Percentiles rank a stretch among this genome's conserved stretches.
Conservation (phyloP, 2,113 vertebrate species). For the Etia nguti region DNA sequence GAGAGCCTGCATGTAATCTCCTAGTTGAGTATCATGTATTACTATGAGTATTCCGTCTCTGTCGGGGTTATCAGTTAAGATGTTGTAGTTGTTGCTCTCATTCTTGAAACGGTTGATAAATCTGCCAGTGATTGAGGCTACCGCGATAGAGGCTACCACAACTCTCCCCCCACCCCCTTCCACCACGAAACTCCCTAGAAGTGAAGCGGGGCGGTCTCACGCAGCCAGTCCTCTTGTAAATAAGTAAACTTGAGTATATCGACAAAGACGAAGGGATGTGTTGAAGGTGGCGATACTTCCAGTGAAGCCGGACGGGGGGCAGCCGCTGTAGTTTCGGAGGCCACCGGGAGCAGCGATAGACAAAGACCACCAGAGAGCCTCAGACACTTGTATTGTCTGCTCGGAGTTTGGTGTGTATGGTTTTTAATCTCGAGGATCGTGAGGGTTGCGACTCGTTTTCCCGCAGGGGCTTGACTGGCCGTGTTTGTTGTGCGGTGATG, state of each 20-base stretch:
- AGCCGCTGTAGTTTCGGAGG: constrained; percentile 20
- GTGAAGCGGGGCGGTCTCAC: neutral
- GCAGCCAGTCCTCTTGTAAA: neutral
- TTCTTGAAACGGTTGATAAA: neutral
- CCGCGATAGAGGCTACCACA: constrained; percentile 23
- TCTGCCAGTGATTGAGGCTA: constrained; percentile 27
- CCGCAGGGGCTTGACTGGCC: neutral
- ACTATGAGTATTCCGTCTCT: neutral
- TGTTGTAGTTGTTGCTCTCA: neutral
- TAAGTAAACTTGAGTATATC: neutral
- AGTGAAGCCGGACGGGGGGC: constrained; percentile 8
- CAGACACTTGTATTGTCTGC: constrained; percentile 44
- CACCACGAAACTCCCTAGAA: neutral
- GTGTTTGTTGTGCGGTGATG: neutral
- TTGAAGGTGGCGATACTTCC: neutral
- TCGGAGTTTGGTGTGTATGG: neutral
- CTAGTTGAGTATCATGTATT: neutral
- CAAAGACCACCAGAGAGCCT: constrained; percentile 59
- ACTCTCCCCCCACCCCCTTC: neutral
- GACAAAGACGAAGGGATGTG: neutral
- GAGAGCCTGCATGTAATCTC: neutral
- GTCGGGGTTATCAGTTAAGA: neutral
- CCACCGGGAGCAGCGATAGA: constrained; percentile 24
- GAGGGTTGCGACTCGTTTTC: too few species aligned
- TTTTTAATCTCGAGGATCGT: neutral